Percentiles rank a stretch among this genome's conserved stretches.
These are phyloP conservation scores for Delia radicum DNA, from an alignment of 1,140 invertebrate species.

Conservation along the genomic window DNA sequence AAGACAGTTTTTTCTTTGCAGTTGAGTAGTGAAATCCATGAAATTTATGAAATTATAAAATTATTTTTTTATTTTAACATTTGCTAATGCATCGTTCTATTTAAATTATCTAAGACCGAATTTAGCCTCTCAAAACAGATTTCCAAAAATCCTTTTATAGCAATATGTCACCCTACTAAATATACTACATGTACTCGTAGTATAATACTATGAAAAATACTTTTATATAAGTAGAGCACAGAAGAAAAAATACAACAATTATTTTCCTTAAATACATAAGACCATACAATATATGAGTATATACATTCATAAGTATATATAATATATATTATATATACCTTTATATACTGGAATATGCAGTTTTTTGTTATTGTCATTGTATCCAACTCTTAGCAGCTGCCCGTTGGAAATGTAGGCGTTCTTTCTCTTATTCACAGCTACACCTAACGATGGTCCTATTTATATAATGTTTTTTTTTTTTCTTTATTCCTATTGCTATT, in stretches of 20 bases:
- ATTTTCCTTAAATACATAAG: not conserved
- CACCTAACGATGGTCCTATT: constrained; percentile 15
- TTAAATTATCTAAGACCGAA: too few species aligned
- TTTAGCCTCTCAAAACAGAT: too few species aligned
- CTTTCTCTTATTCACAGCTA: not conserved
- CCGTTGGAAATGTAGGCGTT: constrained; percentile 30
- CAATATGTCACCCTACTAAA: not conserved
- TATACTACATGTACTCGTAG: not conserved
- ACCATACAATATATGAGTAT: not conserved
- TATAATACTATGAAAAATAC: not conserved
- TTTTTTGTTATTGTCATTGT: not conserved
- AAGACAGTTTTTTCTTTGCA: too few species aligned
- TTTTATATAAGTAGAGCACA: constrained; percentile 19
- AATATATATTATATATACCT: not conserved
- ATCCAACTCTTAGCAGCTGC: not conserved
- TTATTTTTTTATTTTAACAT: too few species aligned
- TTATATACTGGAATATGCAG: constrained; percentile 29
- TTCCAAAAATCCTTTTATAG: too few species aligned
- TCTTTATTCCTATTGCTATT: not conserved
- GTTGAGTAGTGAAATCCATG: too few species aligned
- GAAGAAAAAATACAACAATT: not conserved
- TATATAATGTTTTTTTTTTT: not conserved
- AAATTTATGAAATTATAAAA: too few species aligned
- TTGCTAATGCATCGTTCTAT: too few species aligned
- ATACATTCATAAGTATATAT: not conserved